Conservation (phyloP, 2,888 invertebrate genomes). For the Xylophagus ater region DNA sequence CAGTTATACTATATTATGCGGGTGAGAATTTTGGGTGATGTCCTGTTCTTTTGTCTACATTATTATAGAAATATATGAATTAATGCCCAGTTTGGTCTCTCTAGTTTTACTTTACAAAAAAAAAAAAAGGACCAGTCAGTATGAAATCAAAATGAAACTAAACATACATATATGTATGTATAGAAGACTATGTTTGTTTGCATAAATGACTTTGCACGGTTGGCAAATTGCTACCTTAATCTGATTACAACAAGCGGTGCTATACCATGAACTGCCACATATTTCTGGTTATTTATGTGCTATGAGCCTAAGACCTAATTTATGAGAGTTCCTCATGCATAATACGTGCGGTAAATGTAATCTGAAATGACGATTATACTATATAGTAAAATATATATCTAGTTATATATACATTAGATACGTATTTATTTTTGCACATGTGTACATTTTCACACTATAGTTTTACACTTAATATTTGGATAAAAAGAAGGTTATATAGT, state of each 20-base stretch:
- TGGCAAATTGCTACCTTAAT: conserved; percentile 20
- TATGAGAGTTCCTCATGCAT: conserved; percentile 16
- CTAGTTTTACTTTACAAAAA: background rate
- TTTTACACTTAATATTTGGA: background rate
- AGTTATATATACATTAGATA: background rate
- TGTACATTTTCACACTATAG: background rate
- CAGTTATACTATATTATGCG: background rate
- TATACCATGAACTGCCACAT: conserved; percentile 18
- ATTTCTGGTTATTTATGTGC: conserved; percentile 18
- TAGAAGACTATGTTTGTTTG: conserved; percentile 14
- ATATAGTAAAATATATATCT: background rate
- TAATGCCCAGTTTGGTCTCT: background rate
- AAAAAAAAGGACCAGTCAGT: background rate
- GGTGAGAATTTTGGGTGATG: conserved; percentile 5
- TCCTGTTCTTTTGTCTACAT: background rate
- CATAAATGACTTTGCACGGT: conserved; percentile 18
- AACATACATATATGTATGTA: too few relatives aligned
- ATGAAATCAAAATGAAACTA: background rate
- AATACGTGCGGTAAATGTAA: conserved; percentile 11
- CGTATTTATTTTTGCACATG: background rate
- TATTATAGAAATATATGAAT: background rate
- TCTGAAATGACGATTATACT: background rate
- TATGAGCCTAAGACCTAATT: conserved; percentile 17
- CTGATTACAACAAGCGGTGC: conserved; percentile 17
- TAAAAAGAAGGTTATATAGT: background rate